Percentiles rank a stretch among this genome's conserved stretches.
These are phyloP conservation scores for Sphaerophoria taeniata DNA, from an alignment of 2,888 invertebrate genomes.

Conservation along the genomic window DNA sequence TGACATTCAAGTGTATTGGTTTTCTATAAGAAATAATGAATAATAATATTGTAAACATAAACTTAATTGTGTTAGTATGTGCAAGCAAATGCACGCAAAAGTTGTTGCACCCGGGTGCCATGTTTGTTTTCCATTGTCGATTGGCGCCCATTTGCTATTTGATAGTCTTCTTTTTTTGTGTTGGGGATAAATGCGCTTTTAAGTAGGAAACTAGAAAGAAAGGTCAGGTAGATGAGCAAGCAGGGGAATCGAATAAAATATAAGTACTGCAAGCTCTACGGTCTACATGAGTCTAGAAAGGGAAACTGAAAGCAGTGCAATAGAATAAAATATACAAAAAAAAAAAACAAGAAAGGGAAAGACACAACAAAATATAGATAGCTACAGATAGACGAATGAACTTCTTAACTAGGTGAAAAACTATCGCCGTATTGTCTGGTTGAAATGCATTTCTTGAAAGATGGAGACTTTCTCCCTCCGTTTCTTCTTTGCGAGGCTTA, in stretches of 20 bases:
- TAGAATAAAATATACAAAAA: neutral
- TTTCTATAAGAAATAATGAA: constrained; percentile 4
- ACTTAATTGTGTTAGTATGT: constrained; percentile 39
- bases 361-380: constrained; percentile 36
- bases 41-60: constrained; percentile 57
- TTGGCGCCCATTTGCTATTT: constrained; percentile 71
- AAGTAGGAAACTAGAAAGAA: constrained; percentile 57
- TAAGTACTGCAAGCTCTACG: neutral
- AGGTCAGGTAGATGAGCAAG: constrained; percentile 56
- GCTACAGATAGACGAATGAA: constrained; percentile 56
- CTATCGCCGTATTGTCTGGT: constrained; percentile 68
- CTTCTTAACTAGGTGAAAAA: constrained; percentile 74
- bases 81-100: constrained; percentile 55
- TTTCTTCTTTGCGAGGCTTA: constrained; percentile 13
- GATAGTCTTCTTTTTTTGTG: constrained; percentile 13
- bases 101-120: constrained; percentile 69
- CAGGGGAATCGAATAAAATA: constrained; percentile 22
- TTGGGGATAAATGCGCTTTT: constrained; percentile 46
- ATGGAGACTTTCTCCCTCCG: constrained; percentile 58
- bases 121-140: constrained; percentile 62
- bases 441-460: constrained; percentile 43
- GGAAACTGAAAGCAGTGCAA: constrained; percentile 61
- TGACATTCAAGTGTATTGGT: constrained; percentile 17
- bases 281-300: constrained; percentile 53
- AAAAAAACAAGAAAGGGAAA: constrained; percentile 55